Evolutionary conservation across 2,888 invertebrate species (phyloP).

Genomic region (Capitulum mitella): DNA sequence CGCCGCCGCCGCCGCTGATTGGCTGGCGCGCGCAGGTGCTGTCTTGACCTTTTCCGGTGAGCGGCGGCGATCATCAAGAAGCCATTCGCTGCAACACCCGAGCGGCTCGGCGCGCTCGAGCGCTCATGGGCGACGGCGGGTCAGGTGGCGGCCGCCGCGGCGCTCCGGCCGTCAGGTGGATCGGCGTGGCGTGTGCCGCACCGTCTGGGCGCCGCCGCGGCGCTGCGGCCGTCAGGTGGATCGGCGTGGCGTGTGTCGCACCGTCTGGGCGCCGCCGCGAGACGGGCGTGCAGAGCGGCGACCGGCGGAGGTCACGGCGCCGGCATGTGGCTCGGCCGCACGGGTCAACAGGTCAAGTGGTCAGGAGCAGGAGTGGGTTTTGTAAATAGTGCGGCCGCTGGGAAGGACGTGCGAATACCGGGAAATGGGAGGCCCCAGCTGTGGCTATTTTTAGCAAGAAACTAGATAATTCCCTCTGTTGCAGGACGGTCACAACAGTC

Average conservation of each 20-base stretch:
- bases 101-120: conserved; percentile 1
- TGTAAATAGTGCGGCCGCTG: background rate
- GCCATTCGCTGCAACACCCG: conserved; percentile 21
- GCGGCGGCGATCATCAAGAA: conserved; percentile 16
- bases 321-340: background rate
- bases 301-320: background rate
- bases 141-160: conserved; percentile 31
- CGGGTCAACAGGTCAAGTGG: background rate
- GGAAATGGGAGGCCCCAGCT: no score
- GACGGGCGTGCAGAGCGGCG: background rate
- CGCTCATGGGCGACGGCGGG: conserved; percentile 14
- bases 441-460: no score
- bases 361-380: background rate
- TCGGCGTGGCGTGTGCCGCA: no score
- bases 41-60: conserved; percentile 24
- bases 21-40: conserved; percentile 14
- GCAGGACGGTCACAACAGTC: no score
- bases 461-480: no score
- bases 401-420: no score
- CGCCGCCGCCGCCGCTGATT: background rate
- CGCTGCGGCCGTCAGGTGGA: conserved; percentile 30
- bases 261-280: conserved; percentile 31
- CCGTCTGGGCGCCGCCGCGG: no score
- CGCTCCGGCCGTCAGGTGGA: conserved; percentile 28
- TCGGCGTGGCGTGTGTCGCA: no score